A percentile compares a stretch with the other conserved stretches of the same genome.
Evolutionary conservation across 2,113 vertebrate species (phyloP).

Genomic region (Thunnus maccoyii): DNA sequence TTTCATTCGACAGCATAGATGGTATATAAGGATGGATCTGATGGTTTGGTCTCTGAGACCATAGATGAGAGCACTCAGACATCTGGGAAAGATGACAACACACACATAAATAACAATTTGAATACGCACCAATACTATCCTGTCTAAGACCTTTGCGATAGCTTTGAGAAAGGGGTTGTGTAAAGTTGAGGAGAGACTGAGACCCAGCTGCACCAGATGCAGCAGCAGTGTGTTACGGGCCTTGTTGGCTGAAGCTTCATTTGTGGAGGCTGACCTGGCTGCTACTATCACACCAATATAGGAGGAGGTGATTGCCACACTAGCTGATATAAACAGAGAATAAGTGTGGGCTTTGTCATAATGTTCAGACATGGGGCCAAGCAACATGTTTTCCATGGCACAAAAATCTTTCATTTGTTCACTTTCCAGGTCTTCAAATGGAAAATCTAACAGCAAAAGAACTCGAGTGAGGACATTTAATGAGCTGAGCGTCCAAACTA

Average conservation of each 20-base stretch:
- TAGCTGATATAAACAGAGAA: conserved; percentile 49
- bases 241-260: conserved; percentile 59
- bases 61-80: conserved; percentile 66
- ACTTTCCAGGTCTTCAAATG: background rate
- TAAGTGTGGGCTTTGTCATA: conserved; percentile 39
- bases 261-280: conserved; percentile 52
- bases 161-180: conserved; percentile 32
- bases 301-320: conserved; percentile 50
- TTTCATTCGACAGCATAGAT: conserved; percentile 10
- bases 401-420: conserved; percentile 16
- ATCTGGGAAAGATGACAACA: conserved; percentile 51
- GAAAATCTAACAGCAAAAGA: conserved; percentile 1
- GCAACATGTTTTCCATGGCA: background rate
- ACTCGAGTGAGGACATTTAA: conserved; percentile 7
- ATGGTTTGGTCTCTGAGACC: conserved; percentile 62
- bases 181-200: conserved; percentile 52
- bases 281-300: conserved; percentile 60
- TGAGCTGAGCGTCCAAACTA: conserved; percentile 53
- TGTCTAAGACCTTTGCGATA: background rate
- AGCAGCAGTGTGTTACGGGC: conserved; percentile 64
- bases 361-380: background rate
- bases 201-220: conserved; percentile 63
- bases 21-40: conserved; percentile 31
- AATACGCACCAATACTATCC: no score
- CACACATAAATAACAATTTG: conserved; percentile 23